These are phyloP conservation scores for Danio jaintianensis DNA, from an alignment of 2,797 vertebrate genomes.

Conservation along the genomic window DNA sequence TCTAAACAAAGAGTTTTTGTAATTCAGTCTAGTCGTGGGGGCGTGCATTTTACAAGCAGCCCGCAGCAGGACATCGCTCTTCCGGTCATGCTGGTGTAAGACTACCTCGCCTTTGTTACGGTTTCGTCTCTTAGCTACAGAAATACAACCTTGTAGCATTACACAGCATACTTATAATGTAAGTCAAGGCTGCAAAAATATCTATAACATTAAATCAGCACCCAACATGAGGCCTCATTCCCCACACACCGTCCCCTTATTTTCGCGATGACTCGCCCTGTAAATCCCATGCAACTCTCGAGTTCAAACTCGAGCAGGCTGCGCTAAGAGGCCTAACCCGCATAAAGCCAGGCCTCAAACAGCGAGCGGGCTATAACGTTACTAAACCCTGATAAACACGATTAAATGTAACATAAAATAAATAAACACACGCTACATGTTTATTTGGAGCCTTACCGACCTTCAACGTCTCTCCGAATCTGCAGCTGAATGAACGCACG, in stretches of 20 bases:
- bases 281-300: constrained; percentile 25
- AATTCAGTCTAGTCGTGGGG: not conserved
- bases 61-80: not conserved
- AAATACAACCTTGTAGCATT: constrained; percentile 1
- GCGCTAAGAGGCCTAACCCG: constrained; percentile 17
- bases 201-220: not conserved
- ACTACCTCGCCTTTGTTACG: constrained; percentile 25
- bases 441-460: constrained; percentile 39
- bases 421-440: not conserved
- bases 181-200: not conserved
- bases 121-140: constrained; percentile 25
- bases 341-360: constrained; percentile 18
- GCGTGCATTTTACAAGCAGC: not conserved
- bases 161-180: not conserved
- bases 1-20: not conserved
- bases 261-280: constrained; percentile 29
- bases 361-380: not conserved
- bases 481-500: constrained; percentile 11
- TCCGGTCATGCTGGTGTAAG: constrained; percentile 1
- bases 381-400: not conserved
- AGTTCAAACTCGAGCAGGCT: constrained; percentile 46
- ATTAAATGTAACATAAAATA: not conserved
- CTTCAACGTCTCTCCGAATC: constrained; percentile 22
- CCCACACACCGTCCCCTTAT: constrained; percentile 41
- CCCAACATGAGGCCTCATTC: constrained; percentile 27